phyloP scores from a whole-genome alignment of 2,797 vertebrate species.

The Oreonectes daqikongensis region DNA sequence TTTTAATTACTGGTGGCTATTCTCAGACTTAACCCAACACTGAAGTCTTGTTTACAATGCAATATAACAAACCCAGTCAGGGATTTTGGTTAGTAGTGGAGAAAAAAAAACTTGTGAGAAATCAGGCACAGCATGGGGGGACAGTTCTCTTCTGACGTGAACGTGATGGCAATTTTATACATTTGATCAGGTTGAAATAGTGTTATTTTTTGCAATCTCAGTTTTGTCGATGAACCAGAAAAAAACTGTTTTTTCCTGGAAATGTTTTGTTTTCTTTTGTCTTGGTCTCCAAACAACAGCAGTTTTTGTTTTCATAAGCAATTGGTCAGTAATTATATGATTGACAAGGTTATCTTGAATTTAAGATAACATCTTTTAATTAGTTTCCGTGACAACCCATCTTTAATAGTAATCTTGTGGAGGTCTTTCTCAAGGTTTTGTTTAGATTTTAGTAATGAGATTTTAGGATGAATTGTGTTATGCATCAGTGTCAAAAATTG shows the following conservation, averaged over 20 bases:
- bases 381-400: neutral
- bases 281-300: too few species aligned
- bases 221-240: too few species aligned
- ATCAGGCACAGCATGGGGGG: neutral
- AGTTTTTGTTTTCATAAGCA: neutral
- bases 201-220: too few species aligned
- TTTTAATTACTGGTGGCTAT: conserved; percentile 4
- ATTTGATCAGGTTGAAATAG: neutral
- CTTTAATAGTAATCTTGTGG: neutral
- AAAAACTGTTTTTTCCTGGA: neutral
- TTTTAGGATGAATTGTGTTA: neutral
- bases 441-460: neutral
- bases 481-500: neutral
- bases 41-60: neutral
- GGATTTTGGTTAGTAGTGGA: neutral
- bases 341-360: conserved; percentile 7
- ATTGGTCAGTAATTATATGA: neutral
- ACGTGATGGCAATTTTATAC: neutral
- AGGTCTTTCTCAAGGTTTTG: neutral
- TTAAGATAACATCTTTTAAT: conserved; percentile 1
- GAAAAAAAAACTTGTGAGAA: neutral
- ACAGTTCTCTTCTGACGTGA: neutral
- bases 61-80: neutral
- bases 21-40: neutral
- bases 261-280: neutral